Evolutionary conservation across 2,888 invertebrate genomes (phyloP).

Genomic region (Pseudoips prasinana): DNA sequence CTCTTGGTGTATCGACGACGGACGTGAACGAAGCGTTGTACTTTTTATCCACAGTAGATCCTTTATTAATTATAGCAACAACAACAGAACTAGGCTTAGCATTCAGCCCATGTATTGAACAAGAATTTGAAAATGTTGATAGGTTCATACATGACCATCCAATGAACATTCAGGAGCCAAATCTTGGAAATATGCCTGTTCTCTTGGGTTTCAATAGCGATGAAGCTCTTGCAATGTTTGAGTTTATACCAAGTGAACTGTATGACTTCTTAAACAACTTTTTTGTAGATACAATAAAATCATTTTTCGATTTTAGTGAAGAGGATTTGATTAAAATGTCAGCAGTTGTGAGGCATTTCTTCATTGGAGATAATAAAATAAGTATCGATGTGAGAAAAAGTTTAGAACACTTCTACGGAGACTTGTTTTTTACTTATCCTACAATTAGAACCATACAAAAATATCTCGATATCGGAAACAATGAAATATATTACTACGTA

Average conservation of each 20-base stretch:
- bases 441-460: conserved; percentile 16
- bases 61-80: background rate
- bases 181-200: background rate
- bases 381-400: conserved; percentile 4
- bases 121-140: background rate
- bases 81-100: conserved; percentile 5
- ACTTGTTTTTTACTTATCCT: conserved; percentile 13
- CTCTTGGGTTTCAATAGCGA: background rate
- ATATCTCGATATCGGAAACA: conserved; percentile 11
- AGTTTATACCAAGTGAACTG: background rate
- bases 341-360: conserved; percentile 11
- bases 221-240: background rate
- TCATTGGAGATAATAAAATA: conserved; percentile 10
- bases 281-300: too few species aligned
- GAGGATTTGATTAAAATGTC: background rate
- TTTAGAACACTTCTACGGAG: conserved; percentile 21
- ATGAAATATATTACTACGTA: conserved; percentile 10
- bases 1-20: conserved; percentile 9
- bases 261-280: too few species aligned
- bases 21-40: conserved; percentile 10
- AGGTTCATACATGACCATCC: background rate
- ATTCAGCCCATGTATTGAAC: background rate
- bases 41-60: conserved; percentile 12
- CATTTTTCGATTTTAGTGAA: background rate
- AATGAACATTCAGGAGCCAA: background rate